phyloP scores from a whole-genome alignment of 2,888 invertebrate genomes.

The Machimus rusticus region DNA sequence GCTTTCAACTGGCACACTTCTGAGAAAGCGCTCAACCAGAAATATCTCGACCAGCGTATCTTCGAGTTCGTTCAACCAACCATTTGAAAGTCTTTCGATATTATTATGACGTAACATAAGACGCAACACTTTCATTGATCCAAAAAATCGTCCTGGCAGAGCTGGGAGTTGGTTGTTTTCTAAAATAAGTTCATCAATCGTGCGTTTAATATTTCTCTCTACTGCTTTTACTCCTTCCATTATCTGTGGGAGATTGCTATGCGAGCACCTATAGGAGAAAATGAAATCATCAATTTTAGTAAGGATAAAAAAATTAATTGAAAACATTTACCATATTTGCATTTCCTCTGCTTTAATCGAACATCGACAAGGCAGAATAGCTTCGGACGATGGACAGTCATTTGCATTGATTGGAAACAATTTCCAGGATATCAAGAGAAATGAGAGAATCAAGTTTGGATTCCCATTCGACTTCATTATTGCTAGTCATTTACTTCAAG shows the following conservation, averaged over 20 bases:
- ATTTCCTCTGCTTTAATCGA: slow-evolving; percentile 78
- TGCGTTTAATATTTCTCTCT: slow-evolving; percentile 62
- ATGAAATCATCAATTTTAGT: background rate
- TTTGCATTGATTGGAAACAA: slow-evolving; percentile 48
- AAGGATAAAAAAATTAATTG: background rate
- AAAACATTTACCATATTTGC: slow-evolving; percentile 77
- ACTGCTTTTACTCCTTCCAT: slow-evolving; percentile 76
- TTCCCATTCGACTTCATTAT: slow-evolving; percentile 34
- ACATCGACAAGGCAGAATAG: slow-evolving; percentile 83
- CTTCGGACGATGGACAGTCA: slow-evolving; percentile 77
- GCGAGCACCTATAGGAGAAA: slow-evolving; percentile 77
- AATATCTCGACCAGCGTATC: slow-evolving; percentile 81
- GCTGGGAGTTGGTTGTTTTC: slow-evolving; percentile 88
- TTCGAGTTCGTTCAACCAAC: slow-evolving; percentile 83
- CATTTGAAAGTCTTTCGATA: slow-evolving; percentile 79
- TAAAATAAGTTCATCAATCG: slow-evolving; percentile 82
- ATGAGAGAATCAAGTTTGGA: background rate
- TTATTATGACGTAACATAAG: slow-evolving; percentile 86
- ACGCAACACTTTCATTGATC: slow-evolving; percentile 76
- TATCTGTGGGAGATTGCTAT: slow-evolving; percentile 83
- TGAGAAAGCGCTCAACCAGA: slow-evolving; percentile 82
- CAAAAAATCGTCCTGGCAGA: slow-evolving; percentile 82
- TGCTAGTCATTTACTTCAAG: slow-evolving; percentile 38
- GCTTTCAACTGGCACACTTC: slow-evolving; percentile 81
- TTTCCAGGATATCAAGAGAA: slow-evolving; percentile 34